These are phyloP conservation scores for Protaetia brevitarsis DNA, from an alignment of 1,140 invertebrate genomes.

Conservation along the genomic window DNA sequence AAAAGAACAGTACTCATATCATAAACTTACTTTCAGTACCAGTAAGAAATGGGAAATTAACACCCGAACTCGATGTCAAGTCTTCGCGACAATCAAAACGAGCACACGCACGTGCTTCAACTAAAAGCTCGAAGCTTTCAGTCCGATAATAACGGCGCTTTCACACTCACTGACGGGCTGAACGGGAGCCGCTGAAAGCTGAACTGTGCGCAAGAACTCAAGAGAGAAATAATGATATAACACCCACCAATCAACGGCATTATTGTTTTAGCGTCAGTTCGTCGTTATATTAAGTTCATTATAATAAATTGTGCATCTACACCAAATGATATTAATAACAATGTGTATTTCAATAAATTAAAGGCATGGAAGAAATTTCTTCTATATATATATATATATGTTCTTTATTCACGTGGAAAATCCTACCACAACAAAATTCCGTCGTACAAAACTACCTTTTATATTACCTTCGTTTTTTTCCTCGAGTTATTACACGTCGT, in stretches of 20 bases:
- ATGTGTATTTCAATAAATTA: too few species aligned
- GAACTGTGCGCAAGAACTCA: not conserved
- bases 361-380: too few species aligned
- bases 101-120: not conserved
- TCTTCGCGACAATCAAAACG: not conserved
- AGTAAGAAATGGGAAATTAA: too few species aligned
- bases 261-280: not conserved
- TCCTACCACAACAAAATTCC: not conserved
- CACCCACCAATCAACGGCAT: not conserved
- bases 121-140: slow-evolving; percentile 4
- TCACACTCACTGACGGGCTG: not conserved
- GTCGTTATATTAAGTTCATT: not conserved
- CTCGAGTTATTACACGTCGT: not conserved
- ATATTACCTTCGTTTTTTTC: not conserved
- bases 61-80: too few species aligned
- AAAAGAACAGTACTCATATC: too few species aligned
- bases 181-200: slow-evolving; percentile 2
- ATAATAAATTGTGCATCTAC: too few species aligned
- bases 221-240: not conserved
- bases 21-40: too few species aligned
- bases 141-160: not conserved
- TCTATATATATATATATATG: too few species aligned
- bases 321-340: too few species aligned
- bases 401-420: too few species aligned
- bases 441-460: not conserved